Conservation (phyloP, 64 coral and sea anemone species). For the Orbicella faveolata region DNA sequence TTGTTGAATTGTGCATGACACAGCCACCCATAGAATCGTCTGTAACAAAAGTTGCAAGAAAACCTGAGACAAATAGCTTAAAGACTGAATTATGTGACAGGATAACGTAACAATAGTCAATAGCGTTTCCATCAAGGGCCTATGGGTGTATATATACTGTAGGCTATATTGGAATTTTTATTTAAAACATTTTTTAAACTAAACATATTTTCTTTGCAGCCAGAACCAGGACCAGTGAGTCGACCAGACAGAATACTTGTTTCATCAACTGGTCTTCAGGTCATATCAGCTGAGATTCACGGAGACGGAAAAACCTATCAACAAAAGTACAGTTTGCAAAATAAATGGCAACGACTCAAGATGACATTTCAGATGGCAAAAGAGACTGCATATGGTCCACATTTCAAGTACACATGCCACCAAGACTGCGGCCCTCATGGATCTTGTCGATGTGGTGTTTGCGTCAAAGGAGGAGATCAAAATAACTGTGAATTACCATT, state of each 20-base stretch:
- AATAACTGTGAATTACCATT: constrained; percentile 73
- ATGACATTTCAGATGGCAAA: constrained; percentile 55
- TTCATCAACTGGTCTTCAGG: constrained; percentile 55
- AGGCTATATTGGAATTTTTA: no score
- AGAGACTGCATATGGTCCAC: constrained; percentile 27
- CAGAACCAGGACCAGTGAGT: constrained; percentile 82
- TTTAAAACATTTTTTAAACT: neutral
- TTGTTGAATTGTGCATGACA: no score
- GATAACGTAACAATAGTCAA: no score
- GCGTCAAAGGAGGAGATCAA: constrained; percentile 68
- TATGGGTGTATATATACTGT: no score
- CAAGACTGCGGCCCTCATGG: constrained; percentile 97
- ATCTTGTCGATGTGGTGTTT: constrained; percentile 95
- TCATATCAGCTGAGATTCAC: constrained; percentile 43
- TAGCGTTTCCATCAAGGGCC: no score
- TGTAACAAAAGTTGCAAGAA: no score
- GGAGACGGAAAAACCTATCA: constrained; percentile 74
- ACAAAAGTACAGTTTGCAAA: constrained; percentile 77
- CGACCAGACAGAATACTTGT: constrained; percentile 93
- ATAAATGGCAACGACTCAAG: constrained; percentile 74
- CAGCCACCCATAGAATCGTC: no score
- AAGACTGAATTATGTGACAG: no score
- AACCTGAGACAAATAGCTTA: no score
- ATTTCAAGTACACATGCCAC: constrained; percentile 69
- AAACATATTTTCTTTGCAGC: constrained; percentile 47